Evolutionary conservation across 2,888 invertebrate species (phyloP).

Genomic region (Pristionchus maxplancki): DNA sequence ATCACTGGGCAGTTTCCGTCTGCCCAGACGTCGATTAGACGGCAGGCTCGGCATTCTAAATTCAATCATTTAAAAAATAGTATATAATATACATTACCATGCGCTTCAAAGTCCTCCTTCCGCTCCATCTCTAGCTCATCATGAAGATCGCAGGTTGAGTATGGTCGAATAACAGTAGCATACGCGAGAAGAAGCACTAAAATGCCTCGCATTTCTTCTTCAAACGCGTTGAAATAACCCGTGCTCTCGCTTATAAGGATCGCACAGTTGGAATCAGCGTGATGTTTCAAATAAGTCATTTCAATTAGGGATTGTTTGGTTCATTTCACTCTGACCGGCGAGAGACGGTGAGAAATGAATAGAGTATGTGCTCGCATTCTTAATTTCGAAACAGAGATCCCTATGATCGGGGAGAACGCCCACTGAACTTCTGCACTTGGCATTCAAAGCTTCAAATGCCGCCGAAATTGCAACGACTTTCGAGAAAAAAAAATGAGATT

Average conservation of each 20-base stretch:
- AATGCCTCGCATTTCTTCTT: background rate
- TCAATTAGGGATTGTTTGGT: too few relatives aligned
- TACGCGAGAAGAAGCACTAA: background rate
- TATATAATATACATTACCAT: background rate
- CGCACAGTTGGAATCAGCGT: background rate
- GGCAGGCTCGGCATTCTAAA: background rate
- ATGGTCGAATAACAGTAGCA: background rate
- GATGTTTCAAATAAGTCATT: background rate
- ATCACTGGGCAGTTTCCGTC: background rate
- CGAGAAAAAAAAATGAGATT: background rate
- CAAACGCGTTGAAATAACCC: background rate
- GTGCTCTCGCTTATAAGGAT: background rate
- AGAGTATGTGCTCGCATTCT: too few relatives aligned
- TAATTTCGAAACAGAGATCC: too few relatives aligned
- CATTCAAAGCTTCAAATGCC: background rate
- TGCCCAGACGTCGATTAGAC: background rate
- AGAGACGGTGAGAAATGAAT: too few relatives aligned
- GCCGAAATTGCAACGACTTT: background rate
- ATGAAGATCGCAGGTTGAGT: background rate
- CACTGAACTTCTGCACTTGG: background rate
- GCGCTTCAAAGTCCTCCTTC: background rate
- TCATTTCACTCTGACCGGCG: background rate
- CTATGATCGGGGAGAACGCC: background rate
- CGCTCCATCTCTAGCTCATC: background rate
- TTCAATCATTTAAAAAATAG: background rate